These are phyloP conservation scores for Drosophila bifasciata DNA, from an alignment of 1,140 invertebrate genomes.

Conservation along the genomic window DNA sequence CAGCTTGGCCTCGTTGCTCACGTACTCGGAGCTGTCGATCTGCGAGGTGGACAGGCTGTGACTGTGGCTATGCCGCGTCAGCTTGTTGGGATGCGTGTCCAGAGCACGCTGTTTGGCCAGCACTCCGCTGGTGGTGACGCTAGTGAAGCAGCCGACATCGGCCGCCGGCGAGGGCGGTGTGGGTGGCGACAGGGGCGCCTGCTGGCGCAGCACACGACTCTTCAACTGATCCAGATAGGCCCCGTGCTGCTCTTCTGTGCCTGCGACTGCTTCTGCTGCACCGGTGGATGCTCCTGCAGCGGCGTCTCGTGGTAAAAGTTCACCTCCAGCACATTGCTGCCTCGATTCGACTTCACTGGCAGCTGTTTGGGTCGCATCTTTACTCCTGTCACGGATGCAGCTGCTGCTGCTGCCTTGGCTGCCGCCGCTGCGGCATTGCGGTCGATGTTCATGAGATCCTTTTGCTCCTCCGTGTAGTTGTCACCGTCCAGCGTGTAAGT, in stretches of 20 bases:
- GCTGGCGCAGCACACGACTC: conserved; percentile 85
- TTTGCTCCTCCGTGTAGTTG: conserved; percentile 92
- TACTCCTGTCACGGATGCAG: neutral
- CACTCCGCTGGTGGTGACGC: conserved; percentile 87
- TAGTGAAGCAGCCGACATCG: conserved; percentile 86
- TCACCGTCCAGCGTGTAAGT: conserved; percentile 95
- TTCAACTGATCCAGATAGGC: conserved; percentile 87
- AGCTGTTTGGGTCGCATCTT: conserved; percentile 68
- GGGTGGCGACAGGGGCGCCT: conserved; percentile 50
- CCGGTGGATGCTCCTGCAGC: conserved; percentile 33
- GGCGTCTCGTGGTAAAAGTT: conserved; percentile 86
- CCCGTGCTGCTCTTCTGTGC: conserved; percentile 66
- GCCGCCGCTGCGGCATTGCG: conserved; percentile 53
- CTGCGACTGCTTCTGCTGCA: conserved; percentile 12
- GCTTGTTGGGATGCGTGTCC: conserved; percentile 76
- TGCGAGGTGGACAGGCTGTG: conserved; percentile 87
- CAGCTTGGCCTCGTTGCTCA: conserved; percentile 82
- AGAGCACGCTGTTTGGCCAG: conserved; percentile 84
- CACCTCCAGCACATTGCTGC: conserved; percentile 86
- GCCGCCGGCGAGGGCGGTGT: conserved; percentile 57
- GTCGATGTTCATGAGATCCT: conserved; percentile 94
- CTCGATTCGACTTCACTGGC: conserved; percentile 57
- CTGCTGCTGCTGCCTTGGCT: conserved; percentile 30
- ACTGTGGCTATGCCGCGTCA: conserved; percentile 84
- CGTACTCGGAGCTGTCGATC: conserved; percentile 86